These are phyloP conservation scores for Coecobrya sp. DNA, from an alignment of 2,888 invertebrate genomes.

Conservation along the genomic window DNA sequence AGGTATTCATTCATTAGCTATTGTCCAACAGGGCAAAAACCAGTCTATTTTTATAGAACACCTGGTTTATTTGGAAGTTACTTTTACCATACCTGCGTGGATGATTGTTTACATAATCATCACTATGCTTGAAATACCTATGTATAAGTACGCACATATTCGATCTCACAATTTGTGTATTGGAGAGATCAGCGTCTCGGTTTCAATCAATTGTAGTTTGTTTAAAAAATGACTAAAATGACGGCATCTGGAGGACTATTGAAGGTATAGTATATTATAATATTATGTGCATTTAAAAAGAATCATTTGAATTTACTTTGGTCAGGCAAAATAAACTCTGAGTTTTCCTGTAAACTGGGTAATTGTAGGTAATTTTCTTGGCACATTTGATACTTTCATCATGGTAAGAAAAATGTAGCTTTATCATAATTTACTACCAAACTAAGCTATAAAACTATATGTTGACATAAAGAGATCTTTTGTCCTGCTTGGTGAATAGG, in stretches of 20 bases:
- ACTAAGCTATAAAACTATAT: too few species aligned
- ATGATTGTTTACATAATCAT: too few species aligned
- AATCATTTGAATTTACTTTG: neutral
- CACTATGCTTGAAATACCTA: too few species aligned
- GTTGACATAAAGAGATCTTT: too few species aligned
- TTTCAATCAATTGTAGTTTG: too few species aligned
- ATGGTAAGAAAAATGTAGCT: constrained; percentile 74
- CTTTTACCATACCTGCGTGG: neutral
- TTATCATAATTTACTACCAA: too few species aligned
- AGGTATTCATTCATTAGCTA: neutral
- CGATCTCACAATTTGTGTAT: too few species aligned
- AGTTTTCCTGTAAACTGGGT: neutral
- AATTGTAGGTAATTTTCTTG: constrained; percentile 80
- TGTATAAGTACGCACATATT: too few species aligned
- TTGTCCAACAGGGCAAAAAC: neutral
- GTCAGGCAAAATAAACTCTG: neutral
- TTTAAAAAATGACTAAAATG: constrained; percentile 17
- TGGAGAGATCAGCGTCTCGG: too few species aligned
- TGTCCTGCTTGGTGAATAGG: constrained; percentile 61
- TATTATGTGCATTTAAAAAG: neutral
- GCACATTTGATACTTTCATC: constrained; percentile 83
- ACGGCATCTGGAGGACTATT: constrained; percentile 58
- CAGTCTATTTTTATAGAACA: neutral
- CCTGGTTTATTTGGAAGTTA: neutral
- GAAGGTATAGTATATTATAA: too few species aligned